Evolutionary conservation across 2,797 vertebrate genomes (phyloP).

Genomic region (Chromobotia macracanthus): DNA sequence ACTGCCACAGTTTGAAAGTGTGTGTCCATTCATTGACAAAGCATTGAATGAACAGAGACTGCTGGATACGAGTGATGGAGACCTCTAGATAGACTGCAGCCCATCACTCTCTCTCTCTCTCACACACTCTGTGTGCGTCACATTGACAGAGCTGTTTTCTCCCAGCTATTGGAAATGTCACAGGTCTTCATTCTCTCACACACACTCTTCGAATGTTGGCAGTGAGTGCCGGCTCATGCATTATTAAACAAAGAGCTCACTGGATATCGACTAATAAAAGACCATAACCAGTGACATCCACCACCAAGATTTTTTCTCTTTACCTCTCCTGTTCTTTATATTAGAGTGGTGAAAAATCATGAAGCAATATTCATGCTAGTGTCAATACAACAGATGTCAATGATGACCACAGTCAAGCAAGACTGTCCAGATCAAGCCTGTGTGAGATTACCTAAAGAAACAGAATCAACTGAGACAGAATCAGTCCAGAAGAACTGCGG

Average conservation of each 20-base stretch:
- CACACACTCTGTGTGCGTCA: conserved; percentile 48
- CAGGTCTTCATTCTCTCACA: conserved; percentile 32
- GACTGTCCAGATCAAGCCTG: too few relatives aligned
- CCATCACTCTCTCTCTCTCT: conserved; percentile 30
- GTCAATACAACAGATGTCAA: too few relatives aligned
- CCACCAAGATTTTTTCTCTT: too few relatives aligned
- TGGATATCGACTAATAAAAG: conserved; percentile 36
- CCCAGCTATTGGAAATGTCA: conserved; percentile 57
- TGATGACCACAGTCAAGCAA: too few relatives aligned
- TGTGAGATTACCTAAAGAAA: too few relatives aligned
- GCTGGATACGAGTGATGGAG: conserved; percentile 27
- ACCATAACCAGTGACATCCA: not conserved
- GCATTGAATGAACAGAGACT: conserved; percentile 32
- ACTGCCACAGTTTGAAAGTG: not conserved
- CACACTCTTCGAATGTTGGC: conserved; percentile 47
- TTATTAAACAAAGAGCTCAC: conserved; percentile 47
- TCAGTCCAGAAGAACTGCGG: too few relatives aligned
- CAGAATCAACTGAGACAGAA: too few relatives aligned
- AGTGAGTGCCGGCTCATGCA: conserved; percentile 49
- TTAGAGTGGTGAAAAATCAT: too few relatives aligned
- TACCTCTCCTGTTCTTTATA: not conserved
- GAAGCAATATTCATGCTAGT: too few relatives aligned
- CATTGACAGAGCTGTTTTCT: conserved; percentile 51
- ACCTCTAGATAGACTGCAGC: conserved; percentile 32
- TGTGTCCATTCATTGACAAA: conserved; percentile 26